phyloP scores from a whole-genome alignment of 35 echinoderm and acorn worm species.

The Apostichopus parvimensis region DNA sequence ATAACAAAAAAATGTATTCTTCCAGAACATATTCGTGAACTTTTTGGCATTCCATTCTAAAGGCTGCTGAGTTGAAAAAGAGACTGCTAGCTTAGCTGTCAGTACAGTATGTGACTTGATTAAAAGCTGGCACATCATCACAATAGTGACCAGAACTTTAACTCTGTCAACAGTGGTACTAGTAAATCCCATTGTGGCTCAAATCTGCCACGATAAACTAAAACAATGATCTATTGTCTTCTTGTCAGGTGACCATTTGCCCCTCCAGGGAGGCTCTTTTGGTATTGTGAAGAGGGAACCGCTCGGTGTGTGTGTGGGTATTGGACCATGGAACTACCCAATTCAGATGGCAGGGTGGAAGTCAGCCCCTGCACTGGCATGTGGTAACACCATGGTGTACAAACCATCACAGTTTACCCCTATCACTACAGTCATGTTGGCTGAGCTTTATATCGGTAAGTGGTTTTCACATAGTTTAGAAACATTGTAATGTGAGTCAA shows the following conservation, averaged over 20 bases:
- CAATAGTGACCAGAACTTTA: too few relatives aligned
- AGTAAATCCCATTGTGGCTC: neutral
- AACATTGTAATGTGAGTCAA: too few relatives aligned
- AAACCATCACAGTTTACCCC: slow-evolving; percentile 94
- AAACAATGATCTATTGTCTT: neutral
- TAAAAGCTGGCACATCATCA: too few relatives aligned
- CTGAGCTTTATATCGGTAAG: slow-evolving; percentile 76
- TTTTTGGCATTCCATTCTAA: too few relatives aligned
- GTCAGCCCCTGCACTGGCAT: slow-evolving; percentile 80
- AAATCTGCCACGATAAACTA: neutral
- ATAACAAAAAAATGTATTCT: too few relatives aligned
- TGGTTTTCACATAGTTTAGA: too few relatives aligned
- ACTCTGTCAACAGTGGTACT: too few relatives aligned
- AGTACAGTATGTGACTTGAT: too few relatives aligned
- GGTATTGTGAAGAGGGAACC: slow-evolving; percentile 86
- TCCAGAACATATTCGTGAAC: too few relatives aligned
- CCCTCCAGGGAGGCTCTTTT: slow-evolving; percentile 75
- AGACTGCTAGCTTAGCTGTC: too few relatives aligned
- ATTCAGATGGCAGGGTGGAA: slow-evolving; percentile 94
- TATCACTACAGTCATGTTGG: slow-evolving; percentile 75
- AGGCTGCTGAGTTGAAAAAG: too few relatives aligned
- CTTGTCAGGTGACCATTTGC: slow-evolving; percentile 81
- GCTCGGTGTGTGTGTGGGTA: slow-evolving; percentile 89
- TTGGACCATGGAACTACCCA: slow-evolving; percentile 97
- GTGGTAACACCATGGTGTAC: slow-evolving; percentile 97